These are phyloP conservation scores for Chloroceryle aenea DNA, from an alignment of 2,113 vertebrate genomes.

Conservation along the genomic window DNA sequence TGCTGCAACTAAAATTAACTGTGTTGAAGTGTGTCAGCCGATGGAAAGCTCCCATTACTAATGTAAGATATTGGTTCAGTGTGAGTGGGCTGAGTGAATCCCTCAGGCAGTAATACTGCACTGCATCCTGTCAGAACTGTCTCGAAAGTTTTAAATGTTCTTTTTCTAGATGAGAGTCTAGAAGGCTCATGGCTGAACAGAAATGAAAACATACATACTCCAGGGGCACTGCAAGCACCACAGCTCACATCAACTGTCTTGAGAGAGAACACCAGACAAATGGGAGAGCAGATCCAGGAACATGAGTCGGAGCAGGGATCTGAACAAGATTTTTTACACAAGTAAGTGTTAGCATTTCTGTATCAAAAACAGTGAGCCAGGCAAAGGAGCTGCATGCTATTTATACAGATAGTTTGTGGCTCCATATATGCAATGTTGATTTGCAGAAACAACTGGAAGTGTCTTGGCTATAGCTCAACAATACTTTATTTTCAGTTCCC, in stretches of 20 bases:
- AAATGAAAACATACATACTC: conserved; percentile 92
- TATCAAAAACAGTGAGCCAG: not conserved
- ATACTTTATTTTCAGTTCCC: not conserved
- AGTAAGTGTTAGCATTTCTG: conserved; percentile 78
- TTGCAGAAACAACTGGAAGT: not conserved
- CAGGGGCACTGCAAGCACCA: conserved; percentile 89
- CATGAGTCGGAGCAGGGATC: conserved; percentile 96
- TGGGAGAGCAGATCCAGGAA: conserved; percentile 93
- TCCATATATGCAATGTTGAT: not conserved
- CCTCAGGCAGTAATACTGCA: not conserved
- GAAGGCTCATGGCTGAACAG: conserved; percentile 95
- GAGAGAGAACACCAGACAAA: conserved; percentile 90
- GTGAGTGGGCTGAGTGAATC: not conserved
- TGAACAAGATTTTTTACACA: conserved; percentile 96
- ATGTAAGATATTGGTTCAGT: rapidly evolving
- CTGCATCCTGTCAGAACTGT: not conserved
- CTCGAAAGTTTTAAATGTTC: not conserved
- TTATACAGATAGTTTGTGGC: not conserved
- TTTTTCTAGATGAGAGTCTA: conserved; percentile 88
- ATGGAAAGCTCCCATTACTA: not conserved
- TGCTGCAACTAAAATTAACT: not conserved
- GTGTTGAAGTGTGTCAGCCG: not conserved
- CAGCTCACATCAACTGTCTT: conserved; percentile 97
- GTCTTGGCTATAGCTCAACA: not conserved
- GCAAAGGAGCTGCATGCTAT: not conserved